Evolutionary conservation across 2,888 invertebrate genomes (phyloP).

Genomic region (Fragum fragum): DNA sequence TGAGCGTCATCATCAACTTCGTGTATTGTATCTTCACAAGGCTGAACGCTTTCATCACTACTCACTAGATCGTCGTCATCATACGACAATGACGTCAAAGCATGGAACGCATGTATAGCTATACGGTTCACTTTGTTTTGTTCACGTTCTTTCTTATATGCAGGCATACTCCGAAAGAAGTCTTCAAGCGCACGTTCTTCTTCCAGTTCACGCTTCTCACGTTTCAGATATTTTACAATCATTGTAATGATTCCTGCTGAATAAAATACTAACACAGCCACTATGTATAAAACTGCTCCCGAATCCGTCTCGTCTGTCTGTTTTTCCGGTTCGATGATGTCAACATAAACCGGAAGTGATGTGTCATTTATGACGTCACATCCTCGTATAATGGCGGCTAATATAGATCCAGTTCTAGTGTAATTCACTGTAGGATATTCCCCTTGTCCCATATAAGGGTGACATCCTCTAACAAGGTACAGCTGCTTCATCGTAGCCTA

Average conservation of each 20-base stretch:
- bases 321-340: constrained; percentile 50
- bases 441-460: constrained; percentile 28
- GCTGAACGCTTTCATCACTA: constrained; percentile 41
- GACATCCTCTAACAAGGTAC: constrained; percentile 47
- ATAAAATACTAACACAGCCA: constrained; percentile 80
- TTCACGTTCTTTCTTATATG: constrained; percentile 74
- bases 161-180: constrained; percentile 81
- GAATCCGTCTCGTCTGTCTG: constrained; percentile 66
- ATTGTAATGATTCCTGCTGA: constrained; percentile 80
- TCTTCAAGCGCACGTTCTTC: constrained; percentile 81
- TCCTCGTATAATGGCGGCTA: constrained; percentile 39
- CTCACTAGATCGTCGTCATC: constrained; percentile 65
- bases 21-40: constrained; percentile 54
- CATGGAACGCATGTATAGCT: constrained; percentile 83
- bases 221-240: constrained; percentile 81
- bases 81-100: constrained; percentile 76
- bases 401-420: constrained; percentile 11
- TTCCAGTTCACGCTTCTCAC: constrained; percentile 78
- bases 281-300: constrained; percentile 81
- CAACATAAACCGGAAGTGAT: constrained; percentile 56
- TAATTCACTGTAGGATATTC: constrained; percentile 17
- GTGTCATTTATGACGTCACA: constrained; percentile 62
- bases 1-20: constrained; percentile 49
- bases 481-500: constrained; percentile 45
- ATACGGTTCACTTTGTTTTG: constrained; percentile 79